These are phyloP conservation scores for Saccopteryx leptura DNA, from an alignment of 2,113 vertebrate species.

Conservation along the genomic window DNA sequence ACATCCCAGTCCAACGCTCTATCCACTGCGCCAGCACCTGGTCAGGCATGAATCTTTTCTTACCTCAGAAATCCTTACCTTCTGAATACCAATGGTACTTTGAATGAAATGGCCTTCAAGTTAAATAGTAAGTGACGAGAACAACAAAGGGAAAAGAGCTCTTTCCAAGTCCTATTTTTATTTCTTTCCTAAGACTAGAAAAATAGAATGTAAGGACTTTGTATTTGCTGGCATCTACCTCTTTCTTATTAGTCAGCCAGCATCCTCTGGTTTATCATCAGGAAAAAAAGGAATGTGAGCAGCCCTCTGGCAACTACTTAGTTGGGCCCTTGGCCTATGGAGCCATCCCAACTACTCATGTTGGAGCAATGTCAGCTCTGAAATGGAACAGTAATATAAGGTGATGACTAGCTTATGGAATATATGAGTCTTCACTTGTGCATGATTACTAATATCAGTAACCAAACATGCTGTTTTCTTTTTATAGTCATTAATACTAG, in stretches of 20 bases:
- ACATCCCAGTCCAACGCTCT: too few species aligned
- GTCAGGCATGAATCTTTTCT: not conserved
- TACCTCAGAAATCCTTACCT: slow-evolving; percentile 43
- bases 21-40: too few species aligned
- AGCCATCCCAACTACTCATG: not conserved
- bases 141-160: slow-evolving; percentile 5
- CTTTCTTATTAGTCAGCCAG: not conserved
- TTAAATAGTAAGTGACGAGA: slow-evolving; percentile 5
- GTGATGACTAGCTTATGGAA: not conserved
- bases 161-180: slow-evolving; percentile 22
- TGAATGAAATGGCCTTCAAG: not conserved
- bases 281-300: not conserved
- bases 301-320: not conserved
- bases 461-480: not conserved
- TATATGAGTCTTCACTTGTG: not conserved
- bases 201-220: not conserved
- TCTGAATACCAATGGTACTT: not conserved
- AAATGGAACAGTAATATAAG: not conserved
- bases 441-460: not conserved
- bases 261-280: not conserved
- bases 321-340: not conserved
- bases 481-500: slow-evolving; percentile 21
- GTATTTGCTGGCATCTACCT: not conserved
- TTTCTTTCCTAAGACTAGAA: slow-evolving; percentile 19
- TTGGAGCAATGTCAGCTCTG: not conserved